Evolutionary conservation across 2,888 invertebrate species (phyloP).

Genomic region (Fragum sueziense): DNA sequence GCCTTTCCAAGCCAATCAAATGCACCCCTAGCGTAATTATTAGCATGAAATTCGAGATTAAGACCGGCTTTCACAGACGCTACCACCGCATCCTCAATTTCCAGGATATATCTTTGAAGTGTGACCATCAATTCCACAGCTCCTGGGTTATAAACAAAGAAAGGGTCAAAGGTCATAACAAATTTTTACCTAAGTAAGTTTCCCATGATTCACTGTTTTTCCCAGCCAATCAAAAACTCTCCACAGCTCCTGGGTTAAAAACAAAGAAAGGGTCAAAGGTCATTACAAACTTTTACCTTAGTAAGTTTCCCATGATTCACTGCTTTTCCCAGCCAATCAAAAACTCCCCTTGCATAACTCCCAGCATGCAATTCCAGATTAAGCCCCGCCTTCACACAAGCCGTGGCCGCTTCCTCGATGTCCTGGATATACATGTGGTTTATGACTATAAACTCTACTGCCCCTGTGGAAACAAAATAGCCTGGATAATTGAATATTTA

Average conservation of each 20-base stretch:
- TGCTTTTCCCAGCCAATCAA: constrained; percentile 55
- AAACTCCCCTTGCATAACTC: constrained; percentile 52
- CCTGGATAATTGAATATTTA: too few species aligned
- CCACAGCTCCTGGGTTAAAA: too few species aligned
- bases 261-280: neutral
- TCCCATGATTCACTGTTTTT: constrained; percentile 45
- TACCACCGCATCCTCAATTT: constrained; percentile 60
- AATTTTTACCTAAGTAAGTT: constrained; percentile 41
- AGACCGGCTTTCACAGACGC: constrained; percentile 67
- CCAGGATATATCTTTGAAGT: constrained; percentile 60
- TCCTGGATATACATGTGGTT: constrained; percentile 62
- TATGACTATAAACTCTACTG: constrained; percentile 65
- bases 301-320: constrained; percentile 43
- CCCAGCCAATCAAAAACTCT: constrained; percentile 59
- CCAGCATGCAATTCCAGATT: constrained; percentile 69
- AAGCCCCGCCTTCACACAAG: constrained; percentile 67
- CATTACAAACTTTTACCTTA: constrained; percentile 25
- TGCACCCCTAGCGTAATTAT: constrained; percentile 46
- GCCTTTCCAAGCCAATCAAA: constrained; percentile 57
- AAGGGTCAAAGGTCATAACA: neutral
- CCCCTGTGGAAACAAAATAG: constrained; percentile 56
- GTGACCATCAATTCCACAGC: constrained; percentile 68
- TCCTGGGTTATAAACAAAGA: too few species aligned
- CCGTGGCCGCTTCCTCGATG: constrained; percentile 61
- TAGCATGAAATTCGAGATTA: constrained; percentile 69